A percentile compares a stretch with the other conserved stretches of the same genome.
phyloP scores from a whole-genome alignment of 1,140 invertebrate species.

The Lethrus apterus region DNA sequence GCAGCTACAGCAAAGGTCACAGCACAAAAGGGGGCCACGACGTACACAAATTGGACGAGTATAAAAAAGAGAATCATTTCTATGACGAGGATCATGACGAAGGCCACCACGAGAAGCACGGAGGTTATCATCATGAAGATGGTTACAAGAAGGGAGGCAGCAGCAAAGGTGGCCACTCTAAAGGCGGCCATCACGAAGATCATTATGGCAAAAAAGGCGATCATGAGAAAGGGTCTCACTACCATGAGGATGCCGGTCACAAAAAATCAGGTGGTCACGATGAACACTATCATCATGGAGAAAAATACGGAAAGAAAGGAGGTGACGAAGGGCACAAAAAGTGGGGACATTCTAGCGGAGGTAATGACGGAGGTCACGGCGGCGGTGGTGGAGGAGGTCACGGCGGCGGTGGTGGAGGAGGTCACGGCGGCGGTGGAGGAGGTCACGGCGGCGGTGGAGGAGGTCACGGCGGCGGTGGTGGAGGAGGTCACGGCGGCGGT shows the following conservation, averaged over 20 bases:
- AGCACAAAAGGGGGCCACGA: constrained; percentile 59
- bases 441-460: constrained; percentile 26
- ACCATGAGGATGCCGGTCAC: constrained; percentile 57
- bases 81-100: constrained; percentile 57
- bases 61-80: constrained; percentile 63
- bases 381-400: not conserved
- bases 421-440: constrained; percentile 16
- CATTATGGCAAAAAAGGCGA: constrained; percentile 55
- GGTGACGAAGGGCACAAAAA: constrained; percentile 59
- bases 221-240: constrained; percentile 52
- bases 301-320: constrained; percentile 59
- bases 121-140: constrained; percentile 50
- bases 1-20: constrained; percentile 56
- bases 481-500: constrained; percentile 14
- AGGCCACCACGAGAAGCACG: constrained; percentile 55
- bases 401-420: constrained; percentile 20
- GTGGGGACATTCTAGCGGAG: constrained; percentile 41
- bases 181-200: constrained; percentile 53
- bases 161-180: constrained; percentile 55
- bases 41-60: constrained; percentile 63
- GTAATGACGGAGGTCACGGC: constrained; percentile 1
- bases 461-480: constrained; percentile 20
- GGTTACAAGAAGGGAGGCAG: constrained; percentile 53
- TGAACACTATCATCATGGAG: constrained; percentile 57
- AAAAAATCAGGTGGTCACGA: constrained; percentile 59